Percentiles rank a stretch among this genome's conserved stretches.
phyloP scores from a whole-genome alignment of 2,797 vertebrate species.

The Pseudochirops cupreus region DNA sequence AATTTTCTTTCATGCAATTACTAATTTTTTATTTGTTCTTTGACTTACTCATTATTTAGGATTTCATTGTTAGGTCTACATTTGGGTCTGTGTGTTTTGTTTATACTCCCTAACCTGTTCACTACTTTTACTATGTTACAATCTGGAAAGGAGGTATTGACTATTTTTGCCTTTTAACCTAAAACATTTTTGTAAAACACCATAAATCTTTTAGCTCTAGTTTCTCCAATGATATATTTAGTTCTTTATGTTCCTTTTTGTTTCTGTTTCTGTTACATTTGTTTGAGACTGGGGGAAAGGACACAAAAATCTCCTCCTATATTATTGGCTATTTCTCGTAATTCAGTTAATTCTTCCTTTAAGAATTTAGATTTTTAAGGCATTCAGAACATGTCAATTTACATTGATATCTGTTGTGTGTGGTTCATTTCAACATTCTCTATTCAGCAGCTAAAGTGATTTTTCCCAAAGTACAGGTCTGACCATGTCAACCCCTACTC shows the following conservation, averaged over 20 bases:
- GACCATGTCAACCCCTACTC: neutral
- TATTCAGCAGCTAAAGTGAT: neutral
- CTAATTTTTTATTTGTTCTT: neutral
- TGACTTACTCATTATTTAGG: neutral
- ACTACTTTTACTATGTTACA: neutral
- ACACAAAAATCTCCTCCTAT: neutral
- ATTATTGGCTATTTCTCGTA: neutral
- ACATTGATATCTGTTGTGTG: neutral
- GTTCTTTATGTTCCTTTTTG: too few species aligned
- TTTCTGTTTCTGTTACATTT: too few species aligned
- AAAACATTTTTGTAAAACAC: too few species aligned
- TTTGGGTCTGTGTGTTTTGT: neutral
- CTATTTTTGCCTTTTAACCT: too few species aligned
- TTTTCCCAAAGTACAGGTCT: neutral
- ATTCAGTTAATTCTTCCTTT: neutral
- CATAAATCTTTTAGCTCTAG: too few species aligned
- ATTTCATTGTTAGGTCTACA: too few species aligned
- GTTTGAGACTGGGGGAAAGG: too few species aligned
- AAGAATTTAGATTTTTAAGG: neutral
- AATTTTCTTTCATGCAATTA: neutral
- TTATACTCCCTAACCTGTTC: neutral
- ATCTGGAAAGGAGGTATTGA: neutral
- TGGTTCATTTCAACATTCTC: neutral
- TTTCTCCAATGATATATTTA: too few species aligned
- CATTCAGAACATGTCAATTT: neutral